A percentile compares a stretch with the other conserved stretches of the same genome.
phyloP scores from a whole-genome alignment of 2,888 invertebrate genomes.

The Acronicta aceris region DNA sequence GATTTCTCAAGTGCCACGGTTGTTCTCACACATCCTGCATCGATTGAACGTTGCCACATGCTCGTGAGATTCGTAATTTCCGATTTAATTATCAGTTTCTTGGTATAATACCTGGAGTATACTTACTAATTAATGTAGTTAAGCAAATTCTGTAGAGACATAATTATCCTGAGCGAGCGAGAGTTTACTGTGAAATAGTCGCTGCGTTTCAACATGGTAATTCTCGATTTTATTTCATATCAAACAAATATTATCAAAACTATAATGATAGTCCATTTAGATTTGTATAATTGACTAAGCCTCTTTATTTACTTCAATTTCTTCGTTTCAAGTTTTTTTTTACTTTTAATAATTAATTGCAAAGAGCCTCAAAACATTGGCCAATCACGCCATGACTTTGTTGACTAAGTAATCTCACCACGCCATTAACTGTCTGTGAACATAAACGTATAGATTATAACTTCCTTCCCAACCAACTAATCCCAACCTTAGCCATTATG shows the following conservation, averaged over 20 bases:
- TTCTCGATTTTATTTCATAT: constrained; percentile 31
- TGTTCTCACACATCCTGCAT: constrained; percentile 64
- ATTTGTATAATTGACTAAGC: no score
- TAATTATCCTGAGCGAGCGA: constrained; percentile 10
- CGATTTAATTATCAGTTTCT: constrained; percentile 56
- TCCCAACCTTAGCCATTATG: neutral
- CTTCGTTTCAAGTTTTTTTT: no score
- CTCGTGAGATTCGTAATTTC: constrained; percentile 57
- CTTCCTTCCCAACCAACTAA: no score
- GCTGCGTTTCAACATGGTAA: constrained; percentile 18
- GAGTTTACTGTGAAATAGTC: neutral
- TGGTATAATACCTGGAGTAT: constrained; percentile 32
- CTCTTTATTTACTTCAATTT: no score
- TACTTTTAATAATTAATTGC: no score
- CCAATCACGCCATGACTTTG: no score
- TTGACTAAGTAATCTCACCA: no score
- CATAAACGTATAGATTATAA: neutral
- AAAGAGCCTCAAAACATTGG: no score
- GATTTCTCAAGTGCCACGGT: constrained; percentile 58
- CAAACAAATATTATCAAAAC: neutral
- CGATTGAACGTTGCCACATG: constrained; percentile 55
- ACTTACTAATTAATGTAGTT: constrained; percentile 42
- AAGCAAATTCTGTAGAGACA: constrained; percentile 38
- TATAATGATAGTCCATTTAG: no score
- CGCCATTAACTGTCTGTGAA: neutral